Conservation (phyloP, 2,888 invertebrate genomes). For the Hyposoter dolosus region DNA sequence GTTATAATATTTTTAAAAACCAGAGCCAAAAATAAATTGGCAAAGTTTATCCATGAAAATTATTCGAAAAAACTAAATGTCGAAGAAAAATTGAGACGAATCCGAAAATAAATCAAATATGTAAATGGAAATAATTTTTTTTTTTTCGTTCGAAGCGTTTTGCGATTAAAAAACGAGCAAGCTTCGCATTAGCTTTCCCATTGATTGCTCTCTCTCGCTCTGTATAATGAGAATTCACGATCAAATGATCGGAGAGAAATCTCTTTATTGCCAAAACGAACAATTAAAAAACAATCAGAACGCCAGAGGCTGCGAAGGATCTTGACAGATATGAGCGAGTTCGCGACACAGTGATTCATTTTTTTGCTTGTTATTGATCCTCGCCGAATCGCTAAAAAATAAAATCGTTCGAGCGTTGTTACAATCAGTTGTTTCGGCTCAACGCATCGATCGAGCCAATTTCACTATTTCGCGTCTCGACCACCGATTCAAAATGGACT, state of each 20-base stretch:
- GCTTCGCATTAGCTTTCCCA: too few species aligned
- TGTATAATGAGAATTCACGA: background rate
- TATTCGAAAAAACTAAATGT: too few species aligned
- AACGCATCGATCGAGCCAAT: background rate
- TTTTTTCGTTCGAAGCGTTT: too few species aligned
- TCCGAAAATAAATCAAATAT: too few species aligned
- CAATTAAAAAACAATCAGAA: background rate
- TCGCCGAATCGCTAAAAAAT: background rate
- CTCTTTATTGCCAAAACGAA: background rate
- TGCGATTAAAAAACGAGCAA: background rate
- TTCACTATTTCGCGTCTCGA: background rate
- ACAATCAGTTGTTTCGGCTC: background rate
- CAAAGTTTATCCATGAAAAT: too few species aligned
- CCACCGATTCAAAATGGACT: background rate
- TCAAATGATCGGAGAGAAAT: background rate
- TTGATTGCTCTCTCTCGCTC: background rate
- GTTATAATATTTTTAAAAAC: too few species aligned
- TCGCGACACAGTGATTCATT: background rate
- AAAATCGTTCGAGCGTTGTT: background rate
- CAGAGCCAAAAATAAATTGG: too few species aligned
- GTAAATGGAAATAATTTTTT: too few species aligned
- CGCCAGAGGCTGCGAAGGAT: background rate
- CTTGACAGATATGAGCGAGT: background rate
- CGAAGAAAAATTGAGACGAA: too few species aligned
- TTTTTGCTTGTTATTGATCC: background rate